Evolutionary conservation across 2,797 vertebrate species (phyloP).

Genomic region (Melanotaenia boesemani): DNA sequence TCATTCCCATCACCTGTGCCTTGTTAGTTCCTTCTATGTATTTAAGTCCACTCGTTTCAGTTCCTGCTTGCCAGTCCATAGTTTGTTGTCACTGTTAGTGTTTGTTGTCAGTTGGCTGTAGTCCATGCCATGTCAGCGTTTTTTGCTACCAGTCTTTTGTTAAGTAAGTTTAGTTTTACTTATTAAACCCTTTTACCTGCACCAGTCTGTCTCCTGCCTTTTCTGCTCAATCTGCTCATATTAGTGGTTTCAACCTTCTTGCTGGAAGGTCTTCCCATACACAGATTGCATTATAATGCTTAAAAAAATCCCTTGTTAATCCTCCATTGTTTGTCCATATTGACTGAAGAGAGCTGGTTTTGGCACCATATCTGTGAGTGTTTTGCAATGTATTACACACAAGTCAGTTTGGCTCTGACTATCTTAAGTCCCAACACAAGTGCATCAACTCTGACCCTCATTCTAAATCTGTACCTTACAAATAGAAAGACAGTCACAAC

Average conservation of each 20-base stretch:
- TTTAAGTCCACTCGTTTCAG: no score
- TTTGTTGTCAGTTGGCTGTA: no score
- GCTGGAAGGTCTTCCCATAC: background rate
- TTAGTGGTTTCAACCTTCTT: background rate
- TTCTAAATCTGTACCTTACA: background rate
- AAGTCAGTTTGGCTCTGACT: background rate
- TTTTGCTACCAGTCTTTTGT: no score
- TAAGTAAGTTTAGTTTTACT: no score
- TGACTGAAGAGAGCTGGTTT: background rate
- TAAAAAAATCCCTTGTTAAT: background rate
- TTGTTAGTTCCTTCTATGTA: no score
- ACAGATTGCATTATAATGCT: background rate
- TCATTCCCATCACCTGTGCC: no score
- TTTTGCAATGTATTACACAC: background rate
- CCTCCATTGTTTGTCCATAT: background rate
- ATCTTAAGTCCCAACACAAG: background rate
- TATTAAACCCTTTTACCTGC: no score
- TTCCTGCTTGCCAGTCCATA: no score
- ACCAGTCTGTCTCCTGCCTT: no score
- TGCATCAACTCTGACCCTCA: background rate
- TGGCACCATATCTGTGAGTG: background rate
- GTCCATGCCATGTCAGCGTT: no score
- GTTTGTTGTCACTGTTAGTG: no score
- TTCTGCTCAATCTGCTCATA: background rate
- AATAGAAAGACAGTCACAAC: background rate